Evolutionary conservation across 2,797 vertebrate genomes (phyloP).

Genomic region (Coregonus ussuriensis): DNA sequence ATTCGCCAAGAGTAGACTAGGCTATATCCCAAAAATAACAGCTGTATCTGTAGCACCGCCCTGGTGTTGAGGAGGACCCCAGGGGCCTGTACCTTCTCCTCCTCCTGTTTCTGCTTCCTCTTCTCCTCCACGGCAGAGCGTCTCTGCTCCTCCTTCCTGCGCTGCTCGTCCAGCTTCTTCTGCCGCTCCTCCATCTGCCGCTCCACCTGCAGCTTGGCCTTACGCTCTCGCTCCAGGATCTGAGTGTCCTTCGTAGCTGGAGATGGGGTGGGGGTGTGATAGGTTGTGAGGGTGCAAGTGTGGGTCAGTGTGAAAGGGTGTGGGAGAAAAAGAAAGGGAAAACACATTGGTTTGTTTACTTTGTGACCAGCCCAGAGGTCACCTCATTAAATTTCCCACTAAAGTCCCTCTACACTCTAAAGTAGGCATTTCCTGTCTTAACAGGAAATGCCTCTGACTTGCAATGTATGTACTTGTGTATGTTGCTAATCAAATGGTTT

Average conservation of each 20-base stretch:
- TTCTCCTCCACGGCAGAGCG: conserved; percentile 90
- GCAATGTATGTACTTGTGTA: neutral
- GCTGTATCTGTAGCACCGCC: neutral
- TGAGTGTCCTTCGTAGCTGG: conserved; percentile 87
- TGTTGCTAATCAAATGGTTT: neutral
- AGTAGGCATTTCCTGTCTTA: neutral
- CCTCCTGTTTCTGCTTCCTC: conserved; percentile 80
- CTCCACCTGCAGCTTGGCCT: conserved; percentile 87
- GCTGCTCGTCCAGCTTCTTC: conserved; percentile 87
- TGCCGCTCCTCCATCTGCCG: conserved; percentile 92
- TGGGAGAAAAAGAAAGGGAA: neutral
- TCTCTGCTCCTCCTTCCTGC: conserved; percentile 89
- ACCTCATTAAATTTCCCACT: neutral
- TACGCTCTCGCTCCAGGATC: conserved; percentile 90
- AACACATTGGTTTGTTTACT: conserved; percentile 5
- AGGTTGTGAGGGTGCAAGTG: neutral
- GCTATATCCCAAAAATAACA: neutral
- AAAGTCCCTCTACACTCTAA: neutral
- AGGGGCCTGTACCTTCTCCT: neutral
- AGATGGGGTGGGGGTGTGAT: neutral
- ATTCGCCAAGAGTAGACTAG: no score
- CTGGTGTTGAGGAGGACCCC: neutral
- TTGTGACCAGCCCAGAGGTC: neutral
- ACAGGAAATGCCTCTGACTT: conserved; percentile 1
- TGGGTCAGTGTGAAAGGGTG: neutral